Evolutionary conservation across 2,113 vertebrate genomes (phyloP).

Genomic region (Dendropsophus ebraccatus): DNA sequence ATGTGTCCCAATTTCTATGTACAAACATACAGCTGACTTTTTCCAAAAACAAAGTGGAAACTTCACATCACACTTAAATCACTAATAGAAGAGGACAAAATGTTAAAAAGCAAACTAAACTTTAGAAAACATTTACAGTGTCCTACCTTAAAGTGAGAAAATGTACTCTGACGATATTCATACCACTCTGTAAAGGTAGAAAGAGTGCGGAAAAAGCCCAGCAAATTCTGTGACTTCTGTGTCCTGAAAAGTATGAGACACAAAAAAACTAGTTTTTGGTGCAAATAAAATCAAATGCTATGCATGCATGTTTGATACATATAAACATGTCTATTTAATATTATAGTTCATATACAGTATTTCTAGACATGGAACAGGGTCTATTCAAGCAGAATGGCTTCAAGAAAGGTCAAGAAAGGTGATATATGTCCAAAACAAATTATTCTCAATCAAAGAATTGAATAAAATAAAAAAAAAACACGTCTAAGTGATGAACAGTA

Average conservation of each 20-base stretch:
- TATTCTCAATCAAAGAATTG: too few relatives aligned
- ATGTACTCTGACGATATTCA: constrained; percentile 78
- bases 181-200: constrained; percentile 78
- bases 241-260: constrained; percentile 70
- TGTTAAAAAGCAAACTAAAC: background rate
- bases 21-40: too few relatives aligned
- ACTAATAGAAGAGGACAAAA: background rate
- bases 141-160: constrained; percentile 88
- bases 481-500: too few relatives aligned
- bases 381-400: background rate
- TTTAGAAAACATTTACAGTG: background rate
- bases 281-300: background rate
- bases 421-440: too few relatives aligned
- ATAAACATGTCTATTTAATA: background rate
- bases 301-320: background rate
- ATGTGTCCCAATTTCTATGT: too few relatives aligned
- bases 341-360: background rate
- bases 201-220: constrained; percentile 84
- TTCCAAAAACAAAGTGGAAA: too few relatives aligned
- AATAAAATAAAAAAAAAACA: too few relatives aligned
- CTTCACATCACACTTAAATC: background rate
- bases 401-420: background rate
- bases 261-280: background rate
- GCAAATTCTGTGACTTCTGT: constrained; percentile 77
- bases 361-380: background rate